Evolutionary conservation across 2,888 invertebrate genomes (phyloP), one percentile per base, ranked within the genome.

Genomic region (Sepiola atlantica): DNA sequence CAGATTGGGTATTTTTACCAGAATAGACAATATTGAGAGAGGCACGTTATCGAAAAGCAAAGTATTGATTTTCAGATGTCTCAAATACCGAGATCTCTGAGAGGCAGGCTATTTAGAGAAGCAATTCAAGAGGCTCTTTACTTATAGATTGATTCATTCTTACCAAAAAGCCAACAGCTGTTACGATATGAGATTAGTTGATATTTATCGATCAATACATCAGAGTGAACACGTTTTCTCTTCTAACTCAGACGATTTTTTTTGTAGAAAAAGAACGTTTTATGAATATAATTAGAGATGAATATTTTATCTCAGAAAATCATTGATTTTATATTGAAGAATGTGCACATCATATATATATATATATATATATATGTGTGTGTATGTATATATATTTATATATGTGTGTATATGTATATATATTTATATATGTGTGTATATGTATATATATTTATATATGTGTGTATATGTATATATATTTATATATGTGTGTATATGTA

Each of bases 131-230:
- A n/a, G n/a, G 77, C 14, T 77, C 32, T 77, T 32, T n/a, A 77
- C n/a, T 77, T 77, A n/a, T 18, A 77, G 77, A 77, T 77, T 77
- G 77, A 10, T 61, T 77, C 77, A 2, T 77, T 77, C 14, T 18
- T 14, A n/a, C n/a, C n/a, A 77, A 77, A 61, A 77, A 77, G 77
- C 77, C 77, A 77, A n/a, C 77, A 77, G 77, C n/a, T 77, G 77
- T 77, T 77, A 77, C 28, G n/a, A 77, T 77, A 14, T 77, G 18
- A 77, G 77, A 77, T 77, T 18, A 77, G 32, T 77, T 32, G 12
- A 32, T 8, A 32, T 12, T 16, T 14, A n/a, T 4, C 16, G 32
- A 77, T 77, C 77, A 77, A 77, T 77, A 77, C 77, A 77, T 32
- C 77, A 32, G n/a, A 77, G 77, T 77, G n/a, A 32, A 77, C 77